Evolutionary conservation across 2,797 vertebrate genomes (phyloP), one percentile per base, ranked within the genome.

Genomic region (Phyllotis vaccarum): DNA sequence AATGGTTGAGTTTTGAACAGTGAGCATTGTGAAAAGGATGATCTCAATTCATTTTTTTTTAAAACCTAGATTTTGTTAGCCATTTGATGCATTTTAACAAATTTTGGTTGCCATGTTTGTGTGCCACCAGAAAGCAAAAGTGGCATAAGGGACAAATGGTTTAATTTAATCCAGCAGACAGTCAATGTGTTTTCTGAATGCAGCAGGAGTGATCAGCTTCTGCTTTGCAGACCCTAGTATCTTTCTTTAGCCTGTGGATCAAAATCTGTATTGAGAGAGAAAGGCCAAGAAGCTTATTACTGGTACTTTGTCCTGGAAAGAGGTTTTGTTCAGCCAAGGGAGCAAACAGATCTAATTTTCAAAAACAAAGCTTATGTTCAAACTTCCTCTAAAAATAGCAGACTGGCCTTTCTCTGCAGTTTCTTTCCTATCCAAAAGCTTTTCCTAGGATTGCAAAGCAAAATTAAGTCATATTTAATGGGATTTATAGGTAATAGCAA

Each of bases 291-390:
- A 31, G 49, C 31, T 31, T 49, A 4, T 58, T 22, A 43, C 27
- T 80, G 3, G 11, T 19, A 52, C 82, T 86, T 90, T 92, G n/a
- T 86, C 46, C 24, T 76, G 14, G 54, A 90, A 91, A 91, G 91
- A 94, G 60, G 46, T 64, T 95, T 97, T 96, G 95, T 87, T 43
- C 34, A 83, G 79, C 54, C 1, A n/a, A 68, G 95, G 62, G 95
- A 58, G 62, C 64, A 85, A 94, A 91, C 56, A 29, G 90, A 89
- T 94, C 78, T 96, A 46, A 82, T 95, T 87, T 95, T 92, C 70
- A 95, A 93, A 95, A 97, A 82, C 46, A 70, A 64, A 89, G 16
- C 72, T 75, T 86, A 82, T 91, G 81, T 31, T 86, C 40, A 90
- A 88, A 70, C 82, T 81, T 80, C 90, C 58, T 94, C 60, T n/a